Percentiles rank a stretch among this genome's conserved stretches.
Evolutionary conservation across 2,888 invertebrate species (phyloP).

Genomic region (Hesperia comma): DNA sequence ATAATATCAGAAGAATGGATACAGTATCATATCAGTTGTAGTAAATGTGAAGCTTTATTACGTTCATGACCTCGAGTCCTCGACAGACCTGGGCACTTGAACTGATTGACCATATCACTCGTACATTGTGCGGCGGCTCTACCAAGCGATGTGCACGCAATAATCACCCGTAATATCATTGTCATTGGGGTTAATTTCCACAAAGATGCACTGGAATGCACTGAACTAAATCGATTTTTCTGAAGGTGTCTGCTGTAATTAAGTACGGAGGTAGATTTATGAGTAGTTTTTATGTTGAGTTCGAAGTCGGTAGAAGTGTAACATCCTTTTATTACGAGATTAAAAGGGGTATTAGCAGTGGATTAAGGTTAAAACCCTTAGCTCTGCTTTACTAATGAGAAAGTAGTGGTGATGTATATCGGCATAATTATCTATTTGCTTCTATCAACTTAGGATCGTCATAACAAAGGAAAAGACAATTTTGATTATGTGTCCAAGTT

Average conservation of each 20-base stretch:
- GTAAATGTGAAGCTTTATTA: constrained; percentile 15
- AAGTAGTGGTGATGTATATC: no score
- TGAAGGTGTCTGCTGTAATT: background rate
- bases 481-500: no score
- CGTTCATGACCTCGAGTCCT: constrained; percentile 66
- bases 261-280: background rate
- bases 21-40: background rate
- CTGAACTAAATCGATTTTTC: constrained; percentile 21
- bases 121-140: constrained; percentile 42
- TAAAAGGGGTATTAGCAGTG: background rate
- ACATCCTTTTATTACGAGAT: background rate
- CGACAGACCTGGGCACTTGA: constrained; percentile 67
- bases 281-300: background rate
- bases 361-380: no score
- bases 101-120: constrained; percentile 71
- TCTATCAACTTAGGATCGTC: no score
- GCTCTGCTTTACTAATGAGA: no score
- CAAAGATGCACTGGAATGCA: constrained; percentile 7
- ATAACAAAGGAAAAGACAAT: no score
- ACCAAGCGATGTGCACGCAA: constrained; percentile 7
- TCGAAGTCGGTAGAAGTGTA: background rate
- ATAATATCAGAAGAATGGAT: background rate
- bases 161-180: constrained; percentile 16
- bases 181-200: constrained; percentile 23
- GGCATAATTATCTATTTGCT: no score